Evolutionary conservation across 2,797 vertebrate species (phyloP).

Genomic region (Silurus lanzhouensis): DNA sequence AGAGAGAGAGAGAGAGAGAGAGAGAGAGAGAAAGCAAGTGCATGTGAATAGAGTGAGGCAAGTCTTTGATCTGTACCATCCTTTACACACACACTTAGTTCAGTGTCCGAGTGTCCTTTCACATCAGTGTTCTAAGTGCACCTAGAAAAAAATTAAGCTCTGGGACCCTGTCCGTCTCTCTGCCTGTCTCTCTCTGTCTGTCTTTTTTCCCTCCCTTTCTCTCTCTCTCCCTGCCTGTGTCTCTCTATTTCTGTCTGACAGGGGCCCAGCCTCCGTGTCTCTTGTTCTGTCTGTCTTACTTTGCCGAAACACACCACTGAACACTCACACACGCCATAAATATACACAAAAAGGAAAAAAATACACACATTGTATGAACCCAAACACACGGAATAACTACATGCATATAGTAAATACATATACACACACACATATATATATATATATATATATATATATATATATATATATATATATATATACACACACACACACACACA

Average conservation of each 20-base stretch:
- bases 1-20: not conserved
- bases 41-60: conserved; percentile 53
- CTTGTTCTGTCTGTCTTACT: not conserved
- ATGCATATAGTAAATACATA: no score
- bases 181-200: not conserved
- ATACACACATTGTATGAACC: not conserved
- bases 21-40: conserved; percentile 4
- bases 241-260: not conserved
- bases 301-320: no score
- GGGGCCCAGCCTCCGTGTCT: not conserved
- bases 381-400: not conserved
- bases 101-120: not conserved
- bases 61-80: conserved; percentile 24
- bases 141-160: not conserved
- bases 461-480: no score
- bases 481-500: not conserved
- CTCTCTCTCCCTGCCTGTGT: not conserved
- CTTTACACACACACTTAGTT: conserved; percentile 11
- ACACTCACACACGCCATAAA: not conserved
- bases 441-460: no score
- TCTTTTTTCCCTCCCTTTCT: not conserved
- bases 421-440: not conserved
- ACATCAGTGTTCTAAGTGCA: conserved; percentile 10
- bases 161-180: not conserved
- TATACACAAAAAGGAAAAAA: not conserved